Conservation (phyloP, 2,113 vertebrate genomes). For the Mystacornis crossleyi region DNA sequence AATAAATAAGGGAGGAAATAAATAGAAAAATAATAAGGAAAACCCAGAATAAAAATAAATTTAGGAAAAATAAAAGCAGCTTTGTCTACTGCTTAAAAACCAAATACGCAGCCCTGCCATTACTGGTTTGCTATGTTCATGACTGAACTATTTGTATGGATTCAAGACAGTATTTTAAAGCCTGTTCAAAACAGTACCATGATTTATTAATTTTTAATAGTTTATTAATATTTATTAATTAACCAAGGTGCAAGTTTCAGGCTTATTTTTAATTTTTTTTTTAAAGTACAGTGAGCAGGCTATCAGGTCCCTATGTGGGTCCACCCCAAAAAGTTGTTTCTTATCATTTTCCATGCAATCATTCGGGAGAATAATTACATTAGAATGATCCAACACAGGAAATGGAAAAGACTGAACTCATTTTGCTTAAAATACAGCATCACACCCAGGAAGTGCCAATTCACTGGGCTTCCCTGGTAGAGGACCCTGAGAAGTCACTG, state of each 20-base stretch:
- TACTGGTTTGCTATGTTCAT: neutral
- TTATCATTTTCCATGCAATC: neutral
- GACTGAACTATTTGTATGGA: neutral
- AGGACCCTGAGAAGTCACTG: fast-evolving
- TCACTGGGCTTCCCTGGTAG: neutral
- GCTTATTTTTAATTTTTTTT: neutral
- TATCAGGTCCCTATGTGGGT: fast-evolving
- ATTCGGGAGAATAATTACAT: neutral
- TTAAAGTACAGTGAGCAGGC: neutral
- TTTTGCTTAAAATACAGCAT: neutral
- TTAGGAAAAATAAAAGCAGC: neutral
- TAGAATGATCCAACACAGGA: neutral
- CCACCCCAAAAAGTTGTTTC: neutral
- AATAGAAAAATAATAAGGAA: neutral
- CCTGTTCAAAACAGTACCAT: neutral
- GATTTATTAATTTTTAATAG: neutral
- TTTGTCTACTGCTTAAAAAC: neutral
- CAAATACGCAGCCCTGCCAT: fast-evolving
- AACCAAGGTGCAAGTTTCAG: neutral
- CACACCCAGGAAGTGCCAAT: fast-evolving
- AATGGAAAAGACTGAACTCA: fast-evolving
- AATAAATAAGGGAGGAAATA: neutral
- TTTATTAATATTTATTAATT: neutral
- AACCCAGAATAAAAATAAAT: neutral
- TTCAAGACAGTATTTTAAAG: neutral